Percentiles rank a stretch among this genome's conserved stretches.
Evolutionary conservation across 1,140 invertebrate species (phyloP).

Genomic region (Trachymyrmex septentrionalis): DNA sequence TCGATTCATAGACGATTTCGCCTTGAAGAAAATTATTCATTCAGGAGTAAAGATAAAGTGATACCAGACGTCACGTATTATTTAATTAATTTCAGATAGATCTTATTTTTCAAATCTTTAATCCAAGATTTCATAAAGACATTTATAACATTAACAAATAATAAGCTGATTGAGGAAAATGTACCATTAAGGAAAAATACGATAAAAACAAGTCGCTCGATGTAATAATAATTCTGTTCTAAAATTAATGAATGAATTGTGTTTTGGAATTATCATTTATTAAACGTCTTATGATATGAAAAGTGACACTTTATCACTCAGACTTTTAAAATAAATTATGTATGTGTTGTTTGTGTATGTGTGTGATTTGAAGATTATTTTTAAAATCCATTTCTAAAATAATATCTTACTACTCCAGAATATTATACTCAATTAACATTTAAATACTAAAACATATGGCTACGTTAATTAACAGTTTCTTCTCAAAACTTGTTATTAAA

Average conservation of each 20-base stretch:
- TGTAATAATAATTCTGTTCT: neutral
- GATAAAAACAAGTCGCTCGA: neutral
- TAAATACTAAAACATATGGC: neutral
- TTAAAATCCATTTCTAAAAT: neutral
- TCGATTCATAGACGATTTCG: neutral
- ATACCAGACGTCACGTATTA: neutral
- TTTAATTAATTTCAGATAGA: conserved; percentile 3
- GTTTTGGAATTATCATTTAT: neutral
- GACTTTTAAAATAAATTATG: neutral
- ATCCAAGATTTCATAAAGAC: neutral
- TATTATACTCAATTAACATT: neutral
- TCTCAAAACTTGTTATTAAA: neutral
- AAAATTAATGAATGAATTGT: neutral
- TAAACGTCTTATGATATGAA: neutral
- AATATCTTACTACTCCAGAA: neutral
- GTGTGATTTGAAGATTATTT: neutral
- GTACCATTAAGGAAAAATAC: neutral
- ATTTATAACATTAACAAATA: neutral
- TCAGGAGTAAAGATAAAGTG: neutral
- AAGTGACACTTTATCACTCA: neutral
- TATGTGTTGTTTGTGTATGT: too few relatives aligned
- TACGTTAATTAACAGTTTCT: neutral
- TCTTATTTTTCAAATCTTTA: neutral
- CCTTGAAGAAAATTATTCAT: neutral
- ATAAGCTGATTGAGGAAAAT: neutral